phyloP scores from a whole-genome alignment of 2,113 vertebrate genomes.

The Aythya baeri region DNA sequence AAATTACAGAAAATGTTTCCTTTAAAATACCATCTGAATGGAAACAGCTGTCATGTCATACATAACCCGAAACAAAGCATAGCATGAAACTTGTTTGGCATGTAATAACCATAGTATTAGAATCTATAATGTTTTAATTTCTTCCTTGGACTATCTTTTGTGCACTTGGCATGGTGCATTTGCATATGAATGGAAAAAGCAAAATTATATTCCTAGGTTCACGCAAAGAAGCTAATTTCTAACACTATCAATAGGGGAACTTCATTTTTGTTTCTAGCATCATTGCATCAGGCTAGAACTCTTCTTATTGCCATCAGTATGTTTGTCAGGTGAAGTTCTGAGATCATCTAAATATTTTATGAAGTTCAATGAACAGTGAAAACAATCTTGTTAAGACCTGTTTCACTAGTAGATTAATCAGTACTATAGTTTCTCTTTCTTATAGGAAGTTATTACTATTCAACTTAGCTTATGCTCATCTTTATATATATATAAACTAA shows the following conservation, averaged over 20 bases:
- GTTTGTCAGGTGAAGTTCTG: constrained; percentile 64
- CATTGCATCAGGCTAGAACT: constrained; percentile 40
- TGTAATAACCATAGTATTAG: constrained; percentile 60
- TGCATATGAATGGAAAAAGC: constrained; percentile 72
- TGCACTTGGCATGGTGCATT: constrained; percentile 65
- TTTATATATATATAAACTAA: background rate
- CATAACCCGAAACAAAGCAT: constrained; percentile 65
- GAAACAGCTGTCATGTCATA: constrained; percentile 74
- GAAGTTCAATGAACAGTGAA: constrained; percentile 36
- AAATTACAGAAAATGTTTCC: constrained; percentile 64
- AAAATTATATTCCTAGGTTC: constrained; percentile 64
- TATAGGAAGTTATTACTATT: background rate
- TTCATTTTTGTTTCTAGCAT: constrained; percentile 53
- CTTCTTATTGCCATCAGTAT: constrained; percentile 40
- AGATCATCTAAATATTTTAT: constrained; percentile 71
- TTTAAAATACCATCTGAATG: constrained; percentile 65
- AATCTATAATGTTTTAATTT: constrained; percentile 74
- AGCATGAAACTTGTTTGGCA: constrained; percentile 56
- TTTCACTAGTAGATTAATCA: background rate
- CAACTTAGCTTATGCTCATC: background rate
- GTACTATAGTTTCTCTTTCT: background rate
- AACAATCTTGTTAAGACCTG: constrained; percentile 12
- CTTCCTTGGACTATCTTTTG: constrained; percentile 65
- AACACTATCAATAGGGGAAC: constrained; percentile 20
- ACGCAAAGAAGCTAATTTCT: constrained; percentile 59